Conservation (phyloP, 2,888 invertebrate genomes). For the Tenthredo scrophulariae region DNA sequence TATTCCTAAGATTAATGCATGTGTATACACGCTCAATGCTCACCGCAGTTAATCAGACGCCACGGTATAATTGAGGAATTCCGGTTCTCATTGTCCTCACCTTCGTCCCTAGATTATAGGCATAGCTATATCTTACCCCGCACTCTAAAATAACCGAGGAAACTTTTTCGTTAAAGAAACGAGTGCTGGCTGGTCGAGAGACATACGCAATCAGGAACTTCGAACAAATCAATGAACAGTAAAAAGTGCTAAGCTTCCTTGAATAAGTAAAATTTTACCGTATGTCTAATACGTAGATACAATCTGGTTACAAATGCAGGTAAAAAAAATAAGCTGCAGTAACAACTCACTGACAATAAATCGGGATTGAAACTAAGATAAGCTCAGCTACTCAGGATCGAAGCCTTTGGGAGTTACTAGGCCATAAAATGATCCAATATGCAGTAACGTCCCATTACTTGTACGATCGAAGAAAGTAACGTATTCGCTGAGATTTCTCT, state of each 20-base stretch:
- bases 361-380: constrained; percentile 36
- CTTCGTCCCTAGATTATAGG: not conserved
- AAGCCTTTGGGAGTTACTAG: constrained; percentile 31
- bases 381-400: constrained; percentile 19
- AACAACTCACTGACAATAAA: constrained; percentile 15
- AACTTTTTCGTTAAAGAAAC: not conserved
- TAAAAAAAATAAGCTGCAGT: not conserved
- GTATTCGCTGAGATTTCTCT: constrained; percentile 42
- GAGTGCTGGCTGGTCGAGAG: not conserved
- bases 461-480: constrained; percentile 47
- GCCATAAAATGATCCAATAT: constrained; percentile 50
- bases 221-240: not conserved
- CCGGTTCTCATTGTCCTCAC: constrained; percentile 18
- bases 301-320: not conserved
- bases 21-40: constrained; percentile 32
- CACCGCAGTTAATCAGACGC: constrained; percentile 22
- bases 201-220: not conserved
- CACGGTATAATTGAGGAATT: constrained; percentile 31
- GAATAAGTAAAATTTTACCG: not conserved
- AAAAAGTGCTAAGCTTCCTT: not conserved
- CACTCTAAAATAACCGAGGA: not conserved
- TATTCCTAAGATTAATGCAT: constrained; percentile 7
- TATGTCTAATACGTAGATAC: not conserved
- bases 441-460: constrained; percentile 47
- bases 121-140: not conserved